These are phyloP conservation scores for Parauchenoglanis punctatus DNA, from an alignment of 2,797 vertebrate species.

Conservation along the genomic window DNA sequence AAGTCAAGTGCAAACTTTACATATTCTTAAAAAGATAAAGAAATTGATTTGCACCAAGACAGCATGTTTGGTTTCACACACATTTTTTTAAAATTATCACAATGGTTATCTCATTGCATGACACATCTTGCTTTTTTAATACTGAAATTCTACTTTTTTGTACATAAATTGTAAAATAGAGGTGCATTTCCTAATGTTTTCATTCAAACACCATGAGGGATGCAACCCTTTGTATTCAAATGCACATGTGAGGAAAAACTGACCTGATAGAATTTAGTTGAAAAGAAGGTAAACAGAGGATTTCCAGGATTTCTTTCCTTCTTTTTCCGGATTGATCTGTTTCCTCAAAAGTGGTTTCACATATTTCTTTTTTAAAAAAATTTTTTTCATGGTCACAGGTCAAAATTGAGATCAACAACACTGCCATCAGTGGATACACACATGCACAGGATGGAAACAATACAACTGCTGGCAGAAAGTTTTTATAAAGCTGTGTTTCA, in stretches of 20 bases:
- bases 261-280: background rate
- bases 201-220: background rate
- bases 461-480: constrained; percentile 71
- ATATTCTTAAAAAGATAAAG: background rate
- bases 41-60: background rate
- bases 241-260: background rate
- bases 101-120: background rate
- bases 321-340: background rate
- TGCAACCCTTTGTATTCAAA: background rate
- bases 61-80: background rate
- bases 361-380: too few relatives aligned
- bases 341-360: background rate
- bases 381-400: constrained; percentile 54
- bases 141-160: background rate
- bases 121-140: background rate
- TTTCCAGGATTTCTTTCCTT: background rate
- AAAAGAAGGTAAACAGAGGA: background rate
- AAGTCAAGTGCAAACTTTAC: background rate
- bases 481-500: constrained; percentile 70
- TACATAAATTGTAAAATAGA: background rate
- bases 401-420: constrained; percentile 63
- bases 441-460: constrained; percentile 69
- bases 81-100: background rate
- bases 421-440: constrained; percentile 62
- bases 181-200: background rate